Evolutionary conservation across 2,888 invertebrate species (phyloP).

Genomic region (Oxyscelio sp.): DNA sequence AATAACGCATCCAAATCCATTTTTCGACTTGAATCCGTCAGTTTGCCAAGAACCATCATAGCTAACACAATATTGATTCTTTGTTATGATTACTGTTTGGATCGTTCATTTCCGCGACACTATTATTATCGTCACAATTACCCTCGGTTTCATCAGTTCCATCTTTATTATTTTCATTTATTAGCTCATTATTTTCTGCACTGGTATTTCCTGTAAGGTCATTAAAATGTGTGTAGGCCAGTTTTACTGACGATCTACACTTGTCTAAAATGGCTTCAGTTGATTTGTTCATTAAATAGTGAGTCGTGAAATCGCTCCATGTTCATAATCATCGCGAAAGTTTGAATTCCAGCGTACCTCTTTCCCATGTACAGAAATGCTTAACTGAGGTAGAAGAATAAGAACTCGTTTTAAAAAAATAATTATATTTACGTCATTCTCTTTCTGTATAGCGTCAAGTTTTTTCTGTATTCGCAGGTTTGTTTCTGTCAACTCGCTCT

Average conservation of each 20-base stretch:
- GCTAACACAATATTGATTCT: constrained; percentile 44
- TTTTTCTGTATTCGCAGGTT: constrained; percentile 17
- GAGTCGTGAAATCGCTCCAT: constrained; percentile 20
- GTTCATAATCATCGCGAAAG: constrained; percentile 36
- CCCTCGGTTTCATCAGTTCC: constrained; percentile 5
- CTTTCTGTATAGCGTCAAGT: constrained; percentile 5
- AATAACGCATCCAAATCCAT: constrained; percentile 64
- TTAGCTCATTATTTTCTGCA: not conserved
- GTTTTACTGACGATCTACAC: not conserved
- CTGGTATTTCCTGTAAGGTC: too few relatives aligned
- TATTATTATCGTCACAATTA: not conserved
- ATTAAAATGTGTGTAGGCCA: constrained; percentile 1
- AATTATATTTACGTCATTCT: constrained; percentile 11
- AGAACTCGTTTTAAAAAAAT: constrained; percentile 9
- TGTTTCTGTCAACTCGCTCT: not conserved
- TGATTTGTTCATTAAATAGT: constrained; percentile 3
- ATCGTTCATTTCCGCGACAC: not conserved
- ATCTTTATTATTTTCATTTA: constrained; percentile 1
- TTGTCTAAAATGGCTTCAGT: not conserved
- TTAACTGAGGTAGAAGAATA: not conserved
- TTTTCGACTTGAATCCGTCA: constrained; percentile 65
- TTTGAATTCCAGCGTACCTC: constrained; percentile 36
- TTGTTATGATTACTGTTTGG: not conserved
- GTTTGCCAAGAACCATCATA: constrained; percentile 68
- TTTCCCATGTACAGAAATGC: constrained; percentile 40